These are phyloP conservation scores for Leptocoma aspasia DNA, from an alignment of 2,113 vertebrate species.

Conservation along the genomic window DNA sequence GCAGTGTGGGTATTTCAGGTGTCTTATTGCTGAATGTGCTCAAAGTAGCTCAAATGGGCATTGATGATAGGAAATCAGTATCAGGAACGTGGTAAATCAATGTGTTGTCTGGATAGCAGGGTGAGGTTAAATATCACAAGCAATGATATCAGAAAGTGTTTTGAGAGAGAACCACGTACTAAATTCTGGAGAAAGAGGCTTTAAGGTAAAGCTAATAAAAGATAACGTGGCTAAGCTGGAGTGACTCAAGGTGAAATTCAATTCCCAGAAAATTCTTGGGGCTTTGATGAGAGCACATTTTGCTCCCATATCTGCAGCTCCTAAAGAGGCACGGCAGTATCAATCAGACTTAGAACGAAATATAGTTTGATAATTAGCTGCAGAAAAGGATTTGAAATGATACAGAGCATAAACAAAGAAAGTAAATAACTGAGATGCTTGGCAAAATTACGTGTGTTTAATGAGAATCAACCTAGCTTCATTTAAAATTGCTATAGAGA, in stretches of 20 bases:
- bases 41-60: not conserved
- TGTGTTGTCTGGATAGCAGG: not conserved
- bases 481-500: not conserved
- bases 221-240: not conserved
- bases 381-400: not conserved
- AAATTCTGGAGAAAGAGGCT: not conserved
- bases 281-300: fast-evolving
- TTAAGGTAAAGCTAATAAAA: not conserved
- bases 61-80: not conserved
- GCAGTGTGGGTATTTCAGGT: not conserved
- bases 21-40: slow-evolving; percentile 8
- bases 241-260: not conserved
- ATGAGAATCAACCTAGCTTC: not conserved
- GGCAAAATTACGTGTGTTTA: not conserved
- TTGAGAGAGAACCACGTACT: not conserved
- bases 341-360: not conserved
- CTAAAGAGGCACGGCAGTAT: not conserved
- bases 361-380: not conserved
- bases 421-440: not conserved
- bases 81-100: not conserved
- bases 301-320: not conserved
- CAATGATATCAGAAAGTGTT: not conserved
- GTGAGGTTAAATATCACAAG: not conserved
- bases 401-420: not conserved
- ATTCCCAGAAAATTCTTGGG: not conserved